Evolutionary conservation across 1,140 invertebrate species (phyloP), one percentile per base, ranked within the genome.

Genomic region (Acyrthosiphon pisum): DNA sequence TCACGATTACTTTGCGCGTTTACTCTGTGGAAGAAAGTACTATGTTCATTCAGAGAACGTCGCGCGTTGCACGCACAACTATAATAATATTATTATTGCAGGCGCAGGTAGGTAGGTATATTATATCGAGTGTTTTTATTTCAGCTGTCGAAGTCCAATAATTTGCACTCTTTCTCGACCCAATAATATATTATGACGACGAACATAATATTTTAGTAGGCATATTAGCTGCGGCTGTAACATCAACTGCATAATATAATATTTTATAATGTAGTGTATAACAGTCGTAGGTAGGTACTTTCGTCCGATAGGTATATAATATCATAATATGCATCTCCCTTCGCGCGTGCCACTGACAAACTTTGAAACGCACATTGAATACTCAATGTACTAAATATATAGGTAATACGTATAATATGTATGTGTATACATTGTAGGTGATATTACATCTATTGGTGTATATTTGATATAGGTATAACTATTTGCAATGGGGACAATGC

Each of bases 401-500:
- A 23, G 84, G 84, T 46, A 84, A 84, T 84, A 41, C 22, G 83
- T 41, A 18, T 76, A 26, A 41, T 26, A 44, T 84, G 23, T 26
- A 23, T 20, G 37, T 35, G 1, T 35, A 48, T 88, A 35, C 23
- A 26, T 14, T 86, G 41, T 46, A 44, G 11, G 41, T 44, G 46
- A 76, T 76, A 76, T 35, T 76, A 76, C 30, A 14, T n/a, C n/a
- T 76, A 76, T 76, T n/a, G 60, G 14, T 35, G n/a, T 76, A 76
- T 20, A 76, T 76, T 76, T 76, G 23, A 44, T 46, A 26, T 30
- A 26, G 46, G 37, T n/a, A 22, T 35, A 35, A 50, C 86, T 20
- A n/a, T 76, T 35, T 35, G 48, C n/a, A 86, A 86, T 30, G 86
- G 86, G 86, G n/a, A 88, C 86, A 88, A 88, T 46, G 86, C 18